These are phyloP conservation scores for Biston betularia DNA, from an alignment of 2,888 invertebrate species.

Conservation along the genomic window DNA sequence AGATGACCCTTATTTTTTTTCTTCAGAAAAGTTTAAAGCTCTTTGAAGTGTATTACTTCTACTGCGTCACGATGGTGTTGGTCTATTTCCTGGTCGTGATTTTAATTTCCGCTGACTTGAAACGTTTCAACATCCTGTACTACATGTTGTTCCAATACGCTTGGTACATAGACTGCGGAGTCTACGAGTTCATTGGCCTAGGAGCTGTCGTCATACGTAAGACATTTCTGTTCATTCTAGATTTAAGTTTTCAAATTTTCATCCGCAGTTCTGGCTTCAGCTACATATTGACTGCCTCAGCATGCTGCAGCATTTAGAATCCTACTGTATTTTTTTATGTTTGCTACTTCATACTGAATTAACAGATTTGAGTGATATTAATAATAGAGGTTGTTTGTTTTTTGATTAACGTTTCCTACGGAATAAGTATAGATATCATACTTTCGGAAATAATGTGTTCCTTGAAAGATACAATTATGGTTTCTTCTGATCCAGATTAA, in stretches of 20 bases:
- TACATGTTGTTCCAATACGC: slow-evolving; percentile 35
- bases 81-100: slow-evolving; percentile 23
- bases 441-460: no score
- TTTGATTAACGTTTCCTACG: no score
- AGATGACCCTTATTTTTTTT: neutral
- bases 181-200: slow-evolving; percentile 6
- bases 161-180: slow-evolving; percentile 22
- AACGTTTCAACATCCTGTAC: slow-evolving; percentile 31
- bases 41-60: slow-evolving; percentile 32
- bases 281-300: no score
- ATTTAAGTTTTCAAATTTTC: neutral
- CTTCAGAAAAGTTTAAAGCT: slow-evolving; percentile 36
- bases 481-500: no score
- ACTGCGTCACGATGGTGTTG: slow-evolving; percentile 36
- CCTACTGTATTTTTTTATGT: no score
- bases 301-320: no score
- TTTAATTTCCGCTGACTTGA: slow-evolving; percentile 21
- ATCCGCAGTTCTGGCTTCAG: no score
- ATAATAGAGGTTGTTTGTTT: no score
- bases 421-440: no score
- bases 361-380: no score
- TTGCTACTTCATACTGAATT: no score
- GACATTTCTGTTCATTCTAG: neutral
- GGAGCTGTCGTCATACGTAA: slow-evolving; percentile 26
- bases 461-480: no score